A percentile compares a stretch with the other conserved stretches of the same genome.
phyloP scores from a whole-genome alignment of 2,888 invertebrate species.

The Tipula unca region DNA sequence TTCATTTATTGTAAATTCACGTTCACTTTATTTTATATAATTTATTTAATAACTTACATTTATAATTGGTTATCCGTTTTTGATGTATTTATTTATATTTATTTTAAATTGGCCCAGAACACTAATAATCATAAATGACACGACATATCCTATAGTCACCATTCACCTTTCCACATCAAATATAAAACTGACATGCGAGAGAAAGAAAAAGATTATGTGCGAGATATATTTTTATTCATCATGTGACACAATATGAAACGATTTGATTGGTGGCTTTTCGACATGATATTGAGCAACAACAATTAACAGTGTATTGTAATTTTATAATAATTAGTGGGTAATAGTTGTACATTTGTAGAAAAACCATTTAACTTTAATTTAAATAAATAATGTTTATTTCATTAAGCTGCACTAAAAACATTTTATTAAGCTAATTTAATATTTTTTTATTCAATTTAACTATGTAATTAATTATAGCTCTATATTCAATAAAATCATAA shows the following conservation, averaged over 20 bases:
- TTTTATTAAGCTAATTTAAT: neutral
- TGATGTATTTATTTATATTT: neutral
- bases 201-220: slow-evolving; percentile 18
- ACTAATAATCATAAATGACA: slow-evolving; percentile 25
- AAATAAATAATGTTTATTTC: too few species aligned
- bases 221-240: slow-evolving; percentile 20
- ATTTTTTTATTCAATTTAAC: too few species aligned
- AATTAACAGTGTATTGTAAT: neutral
- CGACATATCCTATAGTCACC: slow-evolving; percentile 26
- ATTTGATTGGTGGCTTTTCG: neutral
- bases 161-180: slow-evolving; percentile 26
- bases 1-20: neutral
- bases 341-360: too few species aligned
- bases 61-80: neutral
- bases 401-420: neutral
- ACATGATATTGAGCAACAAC: neutral
- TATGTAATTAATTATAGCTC: too few species aligned
- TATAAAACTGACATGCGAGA: slow-evolving; percentile 23
- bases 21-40: neutral
- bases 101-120: slow-evolving; percentile 24
- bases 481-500: too few species aligned
- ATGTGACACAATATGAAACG: slow-evolving; percentile 22
- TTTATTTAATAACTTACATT: neutral
- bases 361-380: too few species aligned
- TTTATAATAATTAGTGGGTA: too few species aligned